Base-by-base conservation (phyloP, 1,140 invertebrate genomes). In the Agrypnia vestita region DNA sequence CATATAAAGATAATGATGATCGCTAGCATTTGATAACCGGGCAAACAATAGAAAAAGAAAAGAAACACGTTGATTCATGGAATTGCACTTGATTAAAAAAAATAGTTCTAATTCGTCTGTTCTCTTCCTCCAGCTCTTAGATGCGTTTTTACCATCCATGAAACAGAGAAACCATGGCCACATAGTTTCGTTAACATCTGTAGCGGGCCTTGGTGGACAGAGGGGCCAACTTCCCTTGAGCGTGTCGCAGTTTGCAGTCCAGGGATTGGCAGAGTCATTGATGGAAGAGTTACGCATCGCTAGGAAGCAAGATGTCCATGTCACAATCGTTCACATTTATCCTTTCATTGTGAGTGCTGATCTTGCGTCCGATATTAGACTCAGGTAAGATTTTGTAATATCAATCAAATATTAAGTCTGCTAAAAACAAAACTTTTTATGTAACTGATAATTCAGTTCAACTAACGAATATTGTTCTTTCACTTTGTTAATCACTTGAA, bases 171-270 rank as follows among this genome's bases (percentile, higher is more conserved):
- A 91, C 35, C 89, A 89, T 75, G 94, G 94, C 0, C 94, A 95
- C 84, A 91, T 95, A 74, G 91, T 95, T 3, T 90, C 93, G 8
- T 85, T 95, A 15, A 93, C 92, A 3, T 95, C 94, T 7, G 93
- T 94, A 0, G 94, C 94, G 78, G 94, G 94, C 7, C 84, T 94
- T 8, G 91, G 92, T 71, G 92, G 92, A 43, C 89, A 91, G 11
- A 88, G 91, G 21, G 91, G 92, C 81, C 88, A 93, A 76, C 90
- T 93, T 80, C 91, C 93, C 3, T 89, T 94, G 49, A 92, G 92
- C 81, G 91, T 93, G 0, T 91, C 93, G 9, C 94, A 95, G 86
- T 94, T 94, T 87, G 94, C 93, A 17, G 90, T 94, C 0, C 90
- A 94, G 85, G 92, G 92, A 0, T 87, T 93, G 47, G 91, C 91